Percentiles rank a stretch among this genome's conserved stretches.
phyloP scores from a whole-genome alignment of 92 coral and sea anemone species.

The Muricea muricata region DNA sequence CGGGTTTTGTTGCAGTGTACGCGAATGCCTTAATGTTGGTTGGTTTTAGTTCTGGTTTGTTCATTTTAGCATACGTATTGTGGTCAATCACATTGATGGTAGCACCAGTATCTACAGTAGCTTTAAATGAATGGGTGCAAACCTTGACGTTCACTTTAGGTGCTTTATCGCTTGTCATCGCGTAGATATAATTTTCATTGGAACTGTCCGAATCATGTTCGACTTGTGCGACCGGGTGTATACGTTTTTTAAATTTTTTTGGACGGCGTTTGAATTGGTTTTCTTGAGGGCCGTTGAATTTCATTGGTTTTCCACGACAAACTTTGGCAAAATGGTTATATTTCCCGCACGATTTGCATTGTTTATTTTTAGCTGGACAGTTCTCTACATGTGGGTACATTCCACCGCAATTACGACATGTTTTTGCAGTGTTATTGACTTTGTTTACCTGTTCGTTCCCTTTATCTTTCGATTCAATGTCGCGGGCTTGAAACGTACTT shows the following conservation, averaged over 20 bases:
- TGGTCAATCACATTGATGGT: background rate
- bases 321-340: background rate
- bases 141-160: background rate
- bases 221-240: background rate
- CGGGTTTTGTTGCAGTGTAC: background rate
- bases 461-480: conserved; percentile 6
- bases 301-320: background rate
- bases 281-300: background rate
- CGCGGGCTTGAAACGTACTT: conserved; percentile 30
- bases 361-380: conserved; percentile 6
- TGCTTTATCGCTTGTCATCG: background rate
- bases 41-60: background rate
- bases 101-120: background rate
- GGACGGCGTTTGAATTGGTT: background rate
- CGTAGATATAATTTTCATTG: background rate
- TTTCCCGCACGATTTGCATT: background rate
- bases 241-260: background rate
- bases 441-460: background rate
- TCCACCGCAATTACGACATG: background rate
- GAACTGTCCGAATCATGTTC: background rate
- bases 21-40: background rate
- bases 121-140: background rate
- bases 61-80: background rate
- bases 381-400: background rate
- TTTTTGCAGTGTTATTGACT: background rate